Conservation (phyloP, 2,888 invertebrate species). For the Lottia scabra region DNA sequence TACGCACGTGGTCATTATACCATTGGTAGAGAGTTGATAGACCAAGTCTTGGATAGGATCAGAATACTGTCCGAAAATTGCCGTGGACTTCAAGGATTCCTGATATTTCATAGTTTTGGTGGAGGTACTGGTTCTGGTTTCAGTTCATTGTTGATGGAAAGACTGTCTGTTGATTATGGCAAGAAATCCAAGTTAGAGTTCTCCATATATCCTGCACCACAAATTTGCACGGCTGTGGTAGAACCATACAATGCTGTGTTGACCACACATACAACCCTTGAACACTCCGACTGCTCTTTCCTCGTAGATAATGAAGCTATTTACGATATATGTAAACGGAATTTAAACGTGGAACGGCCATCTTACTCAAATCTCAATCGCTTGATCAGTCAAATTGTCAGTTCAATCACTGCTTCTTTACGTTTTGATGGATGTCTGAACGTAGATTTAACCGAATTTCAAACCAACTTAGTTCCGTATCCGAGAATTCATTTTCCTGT, state of each 20-base stretch:
- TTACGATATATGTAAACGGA: conserved; percentile 84
- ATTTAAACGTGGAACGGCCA: conserved; percentile 85
- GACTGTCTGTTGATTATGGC: conserved; percentile 83
- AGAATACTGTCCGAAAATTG: conserved; percentile 72
- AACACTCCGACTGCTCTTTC: conserved; percentile 95
- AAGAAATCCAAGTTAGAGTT: conserved; percentile 87
- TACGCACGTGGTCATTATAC: conserved; percentile 98
- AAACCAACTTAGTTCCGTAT: conserved; percentile 69
- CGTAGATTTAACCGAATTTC: conserved; percentile 73
- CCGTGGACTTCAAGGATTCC: conserved; percentile 59
- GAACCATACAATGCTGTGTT: conserved; percentile 96
- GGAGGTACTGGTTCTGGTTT: conserved; percentile 86
- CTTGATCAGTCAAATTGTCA: conserved; percentile 87
- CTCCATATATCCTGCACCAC: conserved; percentile 88
- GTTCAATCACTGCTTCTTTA: conserved; percentile 68
- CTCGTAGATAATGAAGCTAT: conserved; percentile 95
- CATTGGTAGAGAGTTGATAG: conserved; percentile 85
- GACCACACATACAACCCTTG: conserved; percentile 92
- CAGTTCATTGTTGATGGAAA: conserved; percentile 87
- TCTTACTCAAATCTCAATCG: conserved; percentile 91
- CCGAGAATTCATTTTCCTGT: conserved; percentile 85
- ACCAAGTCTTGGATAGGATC: conserved; percentile 79
- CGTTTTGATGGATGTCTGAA: conserved; percentile 72
- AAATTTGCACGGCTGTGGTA: conserved; percentile 91
- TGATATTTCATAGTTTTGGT: conserved; percentile 60